Base-by-base conservation (phyloP, 2,888 invertebrate species). In the Cheilosia vernalis region DNA sequence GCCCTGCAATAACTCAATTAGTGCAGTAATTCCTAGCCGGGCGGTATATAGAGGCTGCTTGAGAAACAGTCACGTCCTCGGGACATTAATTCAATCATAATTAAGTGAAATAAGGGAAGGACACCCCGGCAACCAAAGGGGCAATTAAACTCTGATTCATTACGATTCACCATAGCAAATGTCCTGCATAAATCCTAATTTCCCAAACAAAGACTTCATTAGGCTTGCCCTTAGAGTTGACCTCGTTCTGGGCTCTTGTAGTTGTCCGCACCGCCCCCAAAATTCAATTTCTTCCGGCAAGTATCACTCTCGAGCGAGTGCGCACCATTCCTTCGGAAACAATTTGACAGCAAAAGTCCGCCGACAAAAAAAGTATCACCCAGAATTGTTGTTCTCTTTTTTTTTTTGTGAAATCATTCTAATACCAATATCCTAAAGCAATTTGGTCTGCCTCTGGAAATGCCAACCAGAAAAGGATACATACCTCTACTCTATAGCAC, bases 81-180 rank as follows among this genome's bases (percentile, higher is more conserved):
- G 69, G 64, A 60, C 64, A 84, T 84, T 80, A 84, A 84, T 80
- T 84, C 84, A 84, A 84, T 84, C 84, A 80, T 76, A 84, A 84
- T 84, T 84, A 84, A 76, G 84, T 64, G 69, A 80, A 84, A 74
- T 66, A 73, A 73, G 40, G 37, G 60, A 40, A 51, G 37, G 5
- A 61, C 49, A 63, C 40, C 40, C 53, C 63, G 10, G 30, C 44
- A 42, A 44, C 4, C 70, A 27, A 74, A 64, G 27, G 37, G 69
- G 56, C 70, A 84, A 84, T 84, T 84, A 84, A 76, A 80, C 63
- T 66, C 80, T 84, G 80, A 84, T 84, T 84, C 80, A 80, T 70
- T 80, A 66, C 84, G 51, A 64, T 64, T 84, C 60, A 33, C 49
- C 61, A 27, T 27, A 51, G 56, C 42, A 74, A 84, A 76, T 84